Conservation (phyloP, 2,113 vertebrate genomes). For the Typhlomys cinereus region DNA sequence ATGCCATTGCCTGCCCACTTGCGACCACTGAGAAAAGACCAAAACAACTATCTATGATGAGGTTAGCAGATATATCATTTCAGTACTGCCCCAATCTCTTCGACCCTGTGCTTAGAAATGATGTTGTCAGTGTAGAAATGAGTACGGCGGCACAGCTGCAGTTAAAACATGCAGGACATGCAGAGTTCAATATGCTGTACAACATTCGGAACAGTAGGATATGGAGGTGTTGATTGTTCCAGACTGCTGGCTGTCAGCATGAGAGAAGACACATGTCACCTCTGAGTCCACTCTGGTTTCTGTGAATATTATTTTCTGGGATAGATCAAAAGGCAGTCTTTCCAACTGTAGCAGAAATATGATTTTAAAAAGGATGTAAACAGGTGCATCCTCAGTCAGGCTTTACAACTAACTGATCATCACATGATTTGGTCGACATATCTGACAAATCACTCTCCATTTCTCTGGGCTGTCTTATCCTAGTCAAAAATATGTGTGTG, state of each 20-base stretch:
- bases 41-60: constrained; percentile 78
- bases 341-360: background rate
- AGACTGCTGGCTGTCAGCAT: background rate
- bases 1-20: constrained; percentile 75
- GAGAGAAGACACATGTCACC: background rate
- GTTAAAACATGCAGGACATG: constrained; percentile 34
- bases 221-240: background rate
- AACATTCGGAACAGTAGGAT: background rate
- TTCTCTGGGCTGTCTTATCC: background rate
- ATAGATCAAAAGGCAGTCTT: constrained; percentile 11
- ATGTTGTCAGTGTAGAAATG: constrained; percentile 62
- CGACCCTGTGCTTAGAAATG: constrained; percentile 76
- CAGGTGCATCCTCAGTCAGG: constrained; percentile 9
- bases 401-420: background rate
- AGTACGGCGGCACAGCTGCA: constrained; percentile 9
- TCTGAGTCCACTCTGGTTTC: background rate
- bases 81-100: constrained; percentile 81
- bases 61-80: constrained; percentile 80
- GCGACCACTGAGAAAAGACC: constrained; percentile 79
- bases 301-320: background rate
- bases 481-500: constrained; percentile 29
- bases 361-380: constrained; percentile 12
- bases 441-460: constrained; percentile 9
- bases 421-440: background rate
- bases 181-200: background rate